Base-by-base conservation (phyloP, 2,113 vertebrate genomes). In the Atrichornis clamosus region DNA sequence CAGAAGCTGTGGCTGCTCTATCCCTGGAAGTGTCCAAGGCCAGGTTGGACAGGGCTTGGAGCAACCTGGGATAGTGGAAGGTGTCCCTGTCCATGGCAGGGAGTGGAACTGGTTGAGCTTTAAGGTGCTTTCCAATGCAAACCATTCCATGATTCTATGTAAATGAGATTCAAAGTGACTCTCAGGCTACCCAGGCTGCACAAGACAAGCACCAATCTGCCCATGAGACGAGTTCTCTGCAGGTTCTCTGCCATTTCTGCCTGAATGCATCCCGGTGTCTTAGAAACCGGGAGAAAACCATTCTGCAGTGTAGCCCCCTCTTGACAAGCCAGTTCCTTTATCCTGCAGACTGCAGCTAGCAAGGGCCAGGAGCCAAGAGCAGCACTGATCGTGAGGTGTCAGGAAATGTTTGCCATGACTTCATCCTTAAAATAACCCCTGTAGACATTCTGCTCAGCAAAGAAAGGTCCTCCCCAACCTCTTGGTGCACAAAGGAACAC, bases 371-470 rank as follows among this genome's bases (percentile, higher is more conserved):
- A 95, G 94, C 94, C 94, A 97, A 97, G 32, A 93, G 52, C 89
- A 87, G 55, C 0, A 15, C 44, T 13, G 32, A 81, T 95, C 91
- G 9, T n/a, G 89, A 95, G 65, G 93, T 95, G 91, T 95, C 80
- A 89, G 89, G 91, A 95, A 97, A 95, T 33, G 65, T 89, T 96
- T 93, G 92, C 94, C 92, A 93, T 86, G 86, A 41, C 65, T 91
- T 95, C 91, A 91, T 82, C 95, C 95, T 76, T 89, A 89, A 95
- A 96, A 96, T 97, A 96, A 96, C 91, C 69, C 76, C 80, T 37
- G 23, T 2, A 46, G 78, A 68, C 35, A 68, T 89, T 95, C 49
- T 70, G 24, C 56, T 89, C 44, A 3, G 73, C 42, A 84, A 65
- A 77, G 64, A 69, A 85, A 94, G 37, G 55, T 77, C 52, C 52